Conservation (phyloP, 2,113 vertebrate genomes). For the Cryptotis parvus region DNA sequence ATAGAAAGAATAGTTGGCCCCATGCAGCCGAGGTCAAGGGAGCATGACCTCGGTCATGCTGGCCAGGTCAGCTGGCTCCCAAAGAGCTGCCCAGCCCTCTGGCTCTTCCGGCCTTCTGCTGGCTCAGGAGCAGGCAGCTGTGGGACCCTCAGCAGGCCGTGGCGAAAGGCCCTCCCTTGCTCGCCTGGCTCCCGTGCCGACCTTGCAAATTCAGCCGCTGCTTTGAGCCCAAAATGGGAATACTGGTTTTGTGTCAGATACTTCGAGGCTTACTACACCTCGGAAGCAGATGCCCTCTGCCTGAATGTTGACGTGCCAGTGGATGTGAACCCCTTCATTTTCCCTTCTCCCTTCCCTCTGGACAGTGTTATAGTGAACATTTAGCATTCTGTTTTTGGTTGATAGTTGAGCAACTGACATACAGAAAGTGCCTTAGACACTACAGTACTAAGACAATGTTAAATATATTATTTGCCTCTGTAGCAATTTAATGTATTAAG, state of each 20-base stretch:
- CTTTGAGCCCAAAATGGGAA: slow-evolving; percentile 78
- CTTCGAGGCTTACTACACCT: slow-evolving; percentile 48
- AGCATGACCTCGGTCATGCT: no score
- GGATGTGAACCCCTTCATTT: slow-evolving; percentile 80
- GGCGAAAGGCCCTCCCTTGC: not conserved
- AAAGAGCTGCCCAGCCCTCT: not conserved
- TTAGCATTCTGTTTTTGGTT: slow-evolving; percentile 84
- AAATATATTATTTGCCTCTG: slow-evolving; percentile 89
- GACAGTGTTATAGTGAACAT: slow-evolving; percentile 87
- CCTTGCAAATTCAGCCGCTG: slow-evolving; percentile 72
- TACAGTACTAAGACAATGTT: slow-evolving; percentile 95
- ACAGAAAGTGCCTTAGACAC: slow-evolving; percentile 99
- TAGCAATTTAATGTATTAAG: slow-evolving; percentile 89
- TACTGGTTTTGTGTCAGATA: slow-evolving; percentile 65
- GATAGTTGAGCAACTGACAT: slow-evolving; percentile 88
- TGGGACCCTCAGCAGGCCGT: no score
- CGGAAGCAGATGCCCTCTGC: slow-evolving; percentile 74
- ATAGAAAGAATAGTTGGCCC: not conserved
- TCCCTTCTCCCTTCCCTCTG: slow-evolving; percentile 66
- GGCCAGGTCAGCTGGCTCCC: not conserved
- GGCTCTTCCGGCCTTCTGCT: not conserved
- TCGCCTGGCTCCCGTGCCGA: slow-evolving; percentile 63
- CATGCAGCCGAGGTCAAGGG: no score
- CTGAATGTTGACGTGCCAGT: slow-evolving; percentile 85
- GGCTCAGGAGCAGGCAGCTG: not conserved